A percentile compares a stretch with the other conserved stretches of the same genome.
Evolutionary conservation across 2,888 invertebrate genomes (phyloP).

Genomic region (Clusia tigrina): DNA sequence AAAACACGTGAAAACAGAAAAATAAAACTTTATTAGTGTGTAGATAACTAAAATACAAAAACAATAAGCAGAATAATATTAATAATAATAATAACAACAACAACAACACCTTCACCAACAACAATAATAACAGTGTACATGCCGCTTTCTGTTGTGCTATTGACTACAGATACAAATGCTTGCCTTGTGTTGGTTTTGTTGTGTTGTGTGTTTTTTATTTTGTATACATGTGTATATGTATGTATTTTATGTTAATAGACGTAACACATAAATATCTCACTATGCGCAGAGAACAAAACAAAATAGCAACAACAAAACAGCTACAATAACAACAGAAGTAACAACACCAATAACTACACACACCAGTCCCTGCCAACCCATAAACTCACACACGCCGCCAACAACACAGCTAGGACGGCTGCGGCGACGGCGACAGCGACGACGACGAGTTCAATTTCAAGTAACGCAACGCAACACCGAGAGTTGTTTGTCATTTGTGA

Average conservation of each 20-base stretch:
- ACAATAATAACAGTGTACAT: conserved; percentile 21
- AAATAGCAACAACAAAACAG: conserved; percentile 37
- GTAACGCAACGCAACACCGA: conserved; percentile 32
- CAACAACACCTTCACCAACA: conserved; percentile 27
- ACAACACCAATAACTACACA: conserved; percentile 19
- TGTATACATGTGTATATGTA: conserved; percentile 33
- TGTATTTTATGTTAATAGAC: conserved; percentile 51
- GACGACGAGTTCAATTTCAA: no score
- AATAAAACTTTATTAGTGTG: conserved; percentile 34
- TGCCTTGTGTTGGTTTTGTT: conserved; percentile 33
- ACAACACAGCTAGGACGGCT: conserved; percentile 10
- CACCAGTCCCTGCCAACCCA: conserved; percentile 9
- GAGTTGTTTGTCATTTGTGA: conserved; percentile 51
- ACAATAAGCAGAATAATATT: conserved; percentile 34
- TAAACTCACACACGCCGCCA: conserved; percentile 7
- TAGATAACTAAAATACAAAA: conserved; percentile 41
- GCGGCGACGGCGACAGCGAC: conserved; percentile 8
- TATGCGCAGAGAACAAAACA: conserved; percentile 44
- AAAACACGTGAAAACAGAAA: not conserved
- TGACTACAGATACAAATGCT: conserved; percentile 36
- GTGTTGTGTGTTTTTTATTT: conserved; percentile 50
- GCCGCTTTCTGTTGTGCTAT: conserved; percentile 19
- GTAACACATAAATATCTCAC: conserved; percentile 49
- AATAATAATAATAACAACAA: no score
- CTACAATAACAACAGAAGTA: conserved; percentile 31